These are phyloP conservation scores for Gymnoscopelus microlampas DNA, from an alignment of 2,797 vertebrate species.

Conservation along the genomic window DNA sequence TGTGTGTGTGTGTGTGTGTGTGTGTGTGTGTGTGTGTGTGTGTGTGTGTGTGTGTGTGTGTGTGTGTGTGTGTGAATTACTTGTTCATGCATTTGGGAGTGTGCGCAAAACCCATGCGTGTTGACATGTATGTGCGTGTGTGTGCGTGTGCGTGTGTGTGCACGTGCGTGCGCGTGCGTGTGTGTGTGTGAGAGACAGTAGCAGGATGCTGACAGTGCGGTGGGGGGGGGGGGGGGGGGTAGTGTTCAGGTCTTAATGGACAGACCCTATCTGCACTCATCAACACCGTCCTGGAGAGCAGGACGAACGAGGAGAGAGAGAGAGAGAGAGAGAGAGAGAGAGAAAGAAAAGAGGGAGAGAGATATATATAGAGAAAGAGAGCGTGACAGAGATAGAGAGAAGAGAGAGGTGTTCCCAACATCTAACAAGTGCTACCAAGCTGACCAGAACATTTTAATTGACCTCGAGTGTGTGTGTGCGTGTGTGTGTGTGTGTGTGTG, in stretches of 20 bases:
- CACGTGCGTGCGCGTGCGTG: conserved; percentile 20
- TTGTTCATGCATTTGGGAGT: neutral
- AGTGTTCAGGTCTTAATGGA: conserved; percentile 66
- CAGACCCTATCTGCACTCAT: conserved; percentile 67
- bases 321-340: neutral
- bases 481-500: neutral
- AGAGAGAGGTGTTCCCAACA: neutral
- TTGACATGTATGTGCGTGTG: conserved; percentile 5
- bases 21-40: conserved; percentile 44
- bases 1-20: conserved; percentile 64
- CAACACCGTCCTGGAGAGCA: conserved; percentile 43
- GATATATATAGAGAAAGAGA: neutral
- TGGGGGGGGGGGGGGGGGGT: neutral
- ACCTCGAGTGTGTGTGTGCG: neutral
- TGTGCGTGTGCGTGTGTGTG: conserved; percentile 10
- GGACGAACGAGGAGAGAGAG: conserved; percentile 27
- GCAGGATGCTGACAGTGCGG: conserved; percentile 62
- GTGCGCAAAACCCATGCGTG: conserved; percentile 4
- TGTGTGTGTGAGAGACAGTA: conserved; percentile 35
- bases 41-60: conserved; percentile 4
- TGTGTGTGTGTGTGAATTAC: neutral
- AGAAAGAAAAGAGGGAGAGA: neutral
- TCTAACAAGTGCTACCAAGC: conserved; percentile 40
- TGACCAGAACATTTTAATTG: neutral
- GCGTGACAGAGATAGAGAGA: neutral